Evolutionary conservation across 2,797 vertebrate genomes (phyloP), one percentile per base, ranked within the genome.

Genomic region (Myotis planiceps): DNA sequence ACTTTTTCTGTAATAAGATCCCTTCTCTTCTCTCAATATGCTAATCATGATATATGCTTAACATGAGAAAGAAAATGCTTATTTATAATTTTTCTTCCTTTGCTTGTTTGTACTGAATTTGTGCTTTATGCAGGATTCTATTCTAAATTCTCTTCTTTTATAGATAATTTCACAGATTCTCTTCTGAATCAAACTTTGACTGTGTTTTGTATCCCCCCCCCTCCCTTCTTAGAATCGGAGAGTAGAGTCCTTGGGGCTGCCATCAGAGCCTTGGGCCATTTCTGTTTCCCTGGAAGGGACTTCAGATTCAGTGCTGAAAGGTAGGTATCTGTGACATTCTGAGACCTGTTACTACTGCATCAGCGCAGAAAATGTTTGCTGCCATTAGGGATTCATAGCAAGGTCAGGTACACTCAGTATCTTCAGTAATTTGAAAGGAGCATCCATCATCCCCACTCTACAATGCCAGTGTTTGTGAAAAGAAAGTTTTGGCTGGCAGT

Each of bases 181-280:
- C 14, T 60, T 90, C 65, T 84, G 4, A 69, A 53, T 55, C 14
- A 6, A 82, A 12, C 29, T 58, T 78, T 58, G 60, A 29, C 51
- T 37, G 27, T 58, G 23, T 0, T 0, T 58, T 27, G 5, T 14
- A n/a, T n/a, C n/a, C 0, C 12, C 25, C 5, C 12, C 55, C 5
- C 92, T 95, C 92, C 94, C n/a, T 42, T 96, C 6, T 10, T 47
- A 99, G 98, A 98, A 98, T 90, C 95, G 71, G 89, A 97, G 95
- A 85, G 96, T 98, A 78, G 97, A 97, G 16, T 96, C 94, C 39
- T 68, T 99, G 90, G 99, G 98, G 0, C 47, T 93, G 34, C 97
- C 98, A 0, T 97, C 96, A 85, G 98, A 98, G 8, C 98, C 98
- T 21, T 99, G 98, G 98, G 19, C 95, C 34, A 76, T 99, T 47